Conservation (phyloP, 2,113 vertebrate species). For the Scophthalmus maximus region DNA sequence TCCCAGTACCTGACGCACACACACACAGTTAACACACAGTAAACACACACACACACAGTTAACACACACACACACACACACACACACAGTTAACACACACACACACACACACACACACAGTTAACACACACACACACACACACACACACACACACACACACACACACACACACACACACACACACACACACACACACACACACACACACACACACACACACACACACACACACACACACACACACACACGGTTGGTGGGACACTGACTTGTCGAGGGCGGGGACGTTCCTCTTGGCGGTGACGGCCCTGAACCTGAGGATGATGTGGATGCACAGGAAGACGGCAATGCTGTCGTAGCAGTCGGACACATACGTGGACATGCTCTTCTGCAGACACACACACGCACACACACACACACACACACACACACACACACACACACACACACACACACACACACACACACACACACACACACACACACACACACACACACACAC, state of each 20-base stretch:
- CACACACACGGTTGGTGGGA: neutral
- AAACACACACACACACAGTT: neutral
- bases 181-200: neutral
- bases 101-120: neutral
- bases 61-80: too few relatives aligned
- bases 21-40: too few relatives aligned
- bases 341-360: constrained; percentile 93
- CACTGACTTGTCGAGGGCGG: constrained; percentile 90
- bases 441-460: too few relatives aligned
- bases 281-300: constrained; percentile 89
- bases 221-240: neutral
- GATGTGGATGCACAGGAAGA: constrained; percentile 94
- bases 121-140: constrained; percentile 1
- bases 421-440: too few relatives aligned
- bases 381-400: constrained; percentile 83
- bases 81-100: too few relatives aligned
- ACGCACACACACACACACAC: neutral
- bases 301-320: constrained; percentile 90
- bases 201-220: neutral
- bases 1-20: constrained; percentile 89
- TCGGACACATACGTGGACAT: constrained; percentile 89
- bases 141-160: neutral
- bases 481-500: too few relatives aligned
- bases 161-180: neutral
- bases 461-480: too few relatives aligned